phyloP scores from a whole-genome alignment of 2,888 invertebrate species.

The Xestia ashworthii region DNA sequence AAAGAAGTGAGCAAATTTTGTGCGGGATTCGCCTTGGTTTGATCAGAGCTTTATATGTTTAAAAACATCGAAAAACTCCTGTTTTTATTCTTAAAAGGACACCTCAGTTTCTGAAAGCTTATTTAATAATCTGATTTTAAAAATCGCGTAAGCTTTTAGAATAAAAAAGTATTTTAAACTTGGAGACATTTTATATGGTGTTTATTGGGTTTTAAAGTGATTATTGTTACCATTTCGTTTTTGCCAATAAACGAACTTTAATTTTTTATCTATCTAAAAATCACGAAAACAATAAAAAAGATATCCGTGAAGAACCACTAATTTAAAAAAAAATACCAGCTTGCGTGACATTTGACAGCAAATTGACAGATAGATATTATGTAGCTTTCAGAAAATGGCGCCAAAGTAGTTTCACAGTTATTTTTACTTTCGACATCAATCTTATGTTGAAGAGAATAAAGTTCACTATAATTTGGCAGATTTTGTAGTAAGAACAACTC shows the following conservation, averaged over 20 bases:
- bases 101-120: not conserved
- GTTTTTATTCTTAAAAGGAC: not conserved
- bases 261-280: not conserved
- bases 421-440: not conserved
- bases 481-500: not conserved
- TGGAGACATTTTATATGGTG: not conserved
- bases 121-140: not conserved
- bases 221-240: not conserved
- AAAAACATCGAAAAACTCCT: conserved; percentile 20
- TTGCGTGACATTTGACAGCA: conserved; percentile 9
- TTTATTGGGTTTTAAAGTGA: not conserved
- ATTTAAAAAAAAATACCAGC: not conserved
- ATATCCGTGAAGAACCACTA: too few species aligned
- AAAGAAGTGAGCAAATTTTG: not conserved
- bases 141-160: not conserved
- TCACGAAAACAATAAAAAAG: not conserved
- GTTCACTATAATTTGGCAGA: not conserved
- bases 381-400: conserved; percentile 17
- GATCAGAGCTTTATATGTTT: not conserved
- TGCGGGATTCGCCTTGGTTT: not conserved
- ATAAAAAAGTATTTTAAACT: not conserved
- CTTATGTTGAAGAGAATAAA: not conserved
- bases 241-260: not conserved
- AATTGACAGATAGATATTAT: conserved; percentile 13
- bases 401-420: not conserved